Evolutionary conservation across 92 coral and sea anemone species (phyloP).

Genomic region (Pocillopora grandis): DNA sequence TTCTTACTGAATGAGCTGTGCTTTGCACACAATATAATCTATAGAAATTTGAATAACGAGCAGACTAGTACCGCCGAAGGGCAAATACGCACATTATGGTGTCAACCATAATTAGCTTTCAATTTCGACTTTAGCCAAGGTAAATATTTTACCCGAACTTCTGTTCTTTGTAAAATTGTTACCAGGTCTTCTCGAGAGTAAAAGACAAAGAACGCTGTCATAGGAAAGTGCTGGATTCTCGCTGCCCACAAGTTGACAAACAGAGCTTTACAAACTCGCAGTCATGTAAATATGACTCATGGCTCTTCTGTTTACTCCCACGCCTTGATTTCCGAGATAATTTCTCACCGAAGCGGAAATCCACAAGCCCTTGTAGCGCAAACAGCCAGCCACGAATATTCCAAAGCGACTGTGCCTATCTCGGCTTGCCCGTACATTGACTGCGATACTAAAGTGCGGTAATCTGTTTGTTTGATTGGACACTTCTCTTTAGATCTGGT

Average conservation of each 20-base stretch:
- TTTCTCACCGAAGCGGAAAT: constrained; percentile 48
- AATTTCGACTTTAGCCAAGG: constrained; percentile 24
- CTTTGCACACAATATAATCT: not conserved
- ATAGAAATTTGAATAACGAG: constrained; percentile 34
- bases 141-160: constrained; percentile 25
- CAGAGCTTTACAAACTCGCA: constrained; percentile 21
- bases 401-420: not conserved
- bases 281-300: constrained; percentile 37
- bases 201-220: not conserved
- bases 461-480: constrained; percentile 33
- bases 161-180: constrained; percentile 31
- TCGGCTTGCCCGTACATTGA: not conserved
- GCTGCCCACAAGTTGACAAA: constrained; percentile 30
- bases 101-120: constrained; percentile 13
- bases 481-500: constrained; percentile 3
- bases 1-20: constrained; percentile 12
- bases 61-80: constrained; percentile 32
- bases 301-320: constrained; percentile 25
- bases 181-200: constrained; percentile 32
- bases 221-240: constrained; percentile 15
- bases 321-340: constrained; percentile 48
- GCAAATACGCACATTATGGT: constrained; percentile 12
- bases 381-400: not conserved
- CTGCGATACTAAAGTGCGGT: not conserved
- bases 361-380: constrained; percentile 20